Percentiles rank a stretch among this genome's conserved stretches.
Evolutionary conservation across 2,888 invertebrate species (phyloP).

Genomic region (Noctua comes): DNA sequence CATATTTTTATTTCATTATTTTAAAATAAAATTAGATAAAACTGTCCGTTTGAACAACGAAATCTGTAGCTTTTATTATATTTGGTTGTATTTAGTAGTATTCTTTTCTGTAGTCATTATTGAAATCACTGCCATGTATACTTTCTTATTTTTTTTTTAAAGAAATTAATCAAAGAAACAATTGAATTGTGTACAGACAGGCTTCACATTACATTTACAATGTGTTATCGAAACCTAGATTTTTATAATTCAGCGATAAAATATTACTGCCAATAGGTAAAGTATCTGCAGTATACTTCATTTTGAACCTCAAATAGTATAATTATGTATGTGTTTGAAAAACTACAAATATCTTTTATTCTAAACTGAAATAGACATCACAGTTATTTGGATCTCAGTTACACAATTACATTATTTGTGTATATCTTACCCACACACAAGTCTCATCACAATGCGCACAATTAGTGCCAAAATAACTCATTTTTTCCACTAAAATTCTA

Average conservation of each 20-base stretch:
- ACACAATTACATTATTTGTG: neutral
- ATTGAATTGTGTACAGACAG: neutral
- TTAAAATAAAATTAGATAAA: slow-evolving; percentile 17
- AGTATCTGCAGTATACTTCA: slow-evolving; percentile 7
- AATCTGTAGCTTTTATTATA: slow-evolving; percentile 16
- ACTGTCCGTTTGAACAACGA: slow-evolving; percentile 48
- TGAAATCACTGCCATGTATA: slow-evolving; percentile 52
- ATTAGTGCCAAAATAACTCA: neutral
- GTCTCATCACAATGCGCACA: slow-evolving; percentile 23
- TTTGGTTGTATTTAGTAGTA: slow-evolving; percentile 12
- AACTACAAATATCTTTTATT: neutral
- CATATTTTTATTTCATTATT: slow-evolving; percentile 11
- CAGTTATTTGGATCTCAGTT: neutral
- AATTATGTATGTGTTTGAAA: neutral
- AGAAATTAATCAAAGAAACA: neutral
- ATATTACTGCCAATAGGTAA: neutral
- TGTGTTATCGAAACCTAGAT: neutral
- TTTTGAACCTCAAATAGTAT: neutral
- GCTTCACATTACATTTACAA: neutral
- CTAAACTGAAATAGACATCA: neutral
- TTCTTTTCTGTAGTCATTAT: slow-evolving; percentile 30
- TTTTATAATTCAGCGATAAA: neutral
- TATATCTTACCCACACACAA: neutral
- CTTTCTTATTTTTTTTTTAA: neutral
- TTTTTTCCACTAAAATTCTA: neutral